Percentiles rank a stretch among this genome's conserved stretches.
phyloP scores from a whole-genome alignment of 2,797 vertebrate species.

The Lateolabrax maculatus region DNA sequence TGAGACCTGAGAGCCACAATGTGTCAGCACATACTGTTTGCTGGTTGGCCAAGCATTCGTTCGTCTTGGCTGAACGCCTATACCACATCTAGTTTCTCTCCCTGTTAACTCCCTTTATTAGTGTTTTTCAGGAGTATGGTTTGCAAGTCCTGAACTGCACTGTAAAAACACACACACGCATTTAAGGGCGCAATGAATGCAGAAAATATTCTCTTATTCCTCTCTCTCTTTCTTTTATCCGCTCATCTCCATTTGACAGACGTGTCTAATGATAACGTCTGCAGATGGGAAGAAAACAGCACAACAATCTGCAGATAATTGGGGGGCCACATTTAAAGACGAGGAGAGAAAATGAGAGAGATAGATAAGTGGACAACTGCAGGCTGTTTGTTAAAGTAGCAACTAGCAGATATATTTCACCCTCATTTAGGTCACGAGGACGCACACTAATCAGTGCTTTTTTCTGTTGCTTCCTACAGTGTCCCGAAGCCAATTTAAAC shows the following conservation, averaged over 20 bases:
- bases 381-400: constrained; percentile 58
- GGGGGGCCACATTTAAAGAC: constrained; percentile 64
- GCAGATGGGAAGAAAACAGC: constrained; percentile 68
- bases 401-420: constrained; percentile 69
- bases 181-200: constrained; percentile 59
- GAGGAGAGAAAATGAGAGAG: constrained; percentile 52
- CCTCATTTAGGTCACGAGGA: constrained; percentile 78
- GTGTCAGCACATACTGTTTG: constrained; percentile 62
- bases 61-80: constrained; percentile 40
- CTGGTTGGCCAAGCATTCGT: constrained; percentile 63
- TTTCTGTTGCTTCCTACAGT: constrained; percentile 39
- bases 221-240: constrained; percentile 50
- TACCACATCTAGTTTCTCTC: constrained; percentile 72
- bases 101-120: constrained; percentile 80
- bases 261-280: constrained; percentile 82
- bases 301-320: constrained; percentile 83
- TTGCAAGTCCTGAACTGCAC: constrained; percentile 42
- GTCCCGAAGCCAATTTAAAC: constrained; percentile 74
- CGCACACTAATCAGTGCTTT: constrained; percentile 63
- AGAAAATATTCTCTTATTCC: constrained; percentile 54
- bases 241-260: constrained; percentile 80
- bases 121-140: constrained; percentile 73
- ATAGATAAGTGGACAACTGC: constrained; percentile 67
- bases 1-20: constrained; percentile 45
- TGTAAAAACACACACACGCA: constrained; percentile 38